Percentiles rank a stretch among this genome's conserved stretches.
Conservation (phyloP, 1,140 invertebrate species). For the Penaeus vannamei region DNA sequence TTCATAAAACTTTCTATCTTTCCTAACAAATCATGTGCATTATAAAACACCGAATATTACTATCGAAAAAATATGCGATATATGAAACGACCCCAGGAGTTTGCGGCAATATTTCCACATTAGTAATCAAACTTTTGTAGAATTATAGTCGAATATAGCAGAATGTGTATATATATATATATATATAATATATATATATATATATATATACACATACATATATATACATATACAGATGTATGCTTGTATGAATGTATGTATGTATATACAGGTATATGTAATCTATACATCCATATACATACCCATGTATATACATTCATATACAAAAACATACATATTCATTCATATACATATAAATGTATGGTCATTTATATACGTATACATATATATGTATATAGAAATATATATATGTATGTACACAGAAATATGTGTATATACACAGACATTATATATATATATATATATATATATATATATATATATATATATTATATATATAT, state of each 20-base stretch:
- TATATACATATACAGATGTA: slow-evolving; percentile 1
- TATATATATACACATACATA: background rate
- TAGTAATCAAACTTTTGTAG: no score
- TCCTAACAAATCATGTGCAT: no score
- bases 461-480: background rate
- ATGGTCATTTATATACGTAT: slow-evolving; percentile 8
- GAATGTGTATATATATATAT: background rate
- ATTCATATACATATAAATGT: slow-evolving; percentile 31
- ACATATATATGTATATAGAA: background rate
- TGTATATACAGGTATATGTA: slow-evolving; percentile 13
- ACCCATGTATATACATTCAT: slow-evolving; percentile 3
- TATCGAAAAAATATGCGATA: no score
- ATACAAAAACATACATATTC: slow-evolving; percentile 18
- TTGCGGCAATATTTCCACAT: no score
- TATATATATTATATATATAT: no score
- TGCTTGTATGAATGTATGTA: slow-evolving; percentile 32
- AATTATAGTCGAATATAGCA: no score
- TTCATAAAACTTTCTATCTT: no score
- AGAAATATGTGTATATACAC: slow-evolving; percentile 1
- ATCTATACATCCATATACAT: background rate
- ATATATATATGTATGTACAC: slow-evolving; percentile 8
- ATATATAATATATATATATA: background rate
- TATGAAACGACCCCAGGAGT: no score
- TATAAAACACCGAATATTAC: no score
- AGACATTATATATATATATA: slow-evolving; percentile 22